phyloP scores from a whole-genome alignment of 2,888 invertebrate species.

The Muscina levida region DNA sequence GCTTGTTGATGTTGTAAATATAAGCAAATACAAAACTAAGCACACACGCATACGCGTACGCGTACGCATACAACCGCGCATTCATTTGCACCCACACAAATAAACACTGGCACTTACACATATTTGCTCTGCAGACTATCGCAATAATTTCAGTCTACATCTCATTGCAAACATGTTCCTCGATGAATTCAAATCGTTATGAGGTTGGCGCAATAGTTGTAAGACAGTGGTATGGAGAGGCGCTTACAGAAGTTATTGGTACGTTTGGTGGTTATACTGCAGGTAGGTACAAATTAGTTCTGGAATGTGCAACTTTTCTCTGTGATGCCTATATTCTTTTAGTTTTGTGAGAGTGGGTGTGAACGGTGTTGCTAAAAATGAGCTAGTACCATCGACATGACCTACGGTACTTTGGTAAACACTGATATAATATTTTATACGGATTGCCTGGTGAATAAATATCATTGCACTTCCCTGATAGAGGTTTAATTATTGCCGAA shows the following conservation, averaged over 20 bases:
- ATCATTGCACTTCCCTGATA: too few species aligned
- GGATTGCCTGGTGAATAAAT: too few species aligned
- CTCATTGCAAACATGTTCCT: slow-evolving; percentile 3
- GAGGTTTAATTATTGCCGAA: too few species aligned
- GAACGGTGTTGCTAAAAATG: too few species aligned
- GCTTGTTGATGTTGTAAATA: slow-evolving; percentile 28
- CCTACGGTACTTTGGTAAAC: too few species aligned
- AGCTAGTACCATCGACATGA: too few species aligned
- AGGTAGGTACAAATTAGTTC: too few species aligned
- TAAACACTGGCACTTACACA: slow-evolving; percentile 6
- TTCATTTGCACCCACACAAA: slow-evolving; percentile 11
- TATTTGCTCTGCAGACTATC: not conserved
- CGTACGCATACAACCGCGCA: not conserved
- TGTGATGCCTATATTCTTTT: too few species aligned
- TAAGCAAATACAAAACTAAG: slow-evolving; percentile 21
- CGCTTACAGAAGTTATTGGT: not conserved
- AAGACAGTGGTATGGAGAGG: not conserved
- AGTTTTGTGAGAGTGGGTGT: too few species aligned
- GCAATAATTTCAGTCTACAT: not conserved
- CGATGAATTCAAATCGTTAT: not conserved
- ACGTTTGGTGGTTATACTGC: too few species aligned
- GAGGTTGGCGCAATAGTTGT: not conserved
- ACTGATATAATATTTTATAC: too few species aligned
- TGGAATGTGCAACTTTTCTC: too few species aligned
- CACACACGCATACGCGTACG: not conserved